These are phyloP conservation scores for Heteromyza rotundicornis DNA, from an alignment of 2,888 invertebrate species.

Conservation along the genomic window DNA sequence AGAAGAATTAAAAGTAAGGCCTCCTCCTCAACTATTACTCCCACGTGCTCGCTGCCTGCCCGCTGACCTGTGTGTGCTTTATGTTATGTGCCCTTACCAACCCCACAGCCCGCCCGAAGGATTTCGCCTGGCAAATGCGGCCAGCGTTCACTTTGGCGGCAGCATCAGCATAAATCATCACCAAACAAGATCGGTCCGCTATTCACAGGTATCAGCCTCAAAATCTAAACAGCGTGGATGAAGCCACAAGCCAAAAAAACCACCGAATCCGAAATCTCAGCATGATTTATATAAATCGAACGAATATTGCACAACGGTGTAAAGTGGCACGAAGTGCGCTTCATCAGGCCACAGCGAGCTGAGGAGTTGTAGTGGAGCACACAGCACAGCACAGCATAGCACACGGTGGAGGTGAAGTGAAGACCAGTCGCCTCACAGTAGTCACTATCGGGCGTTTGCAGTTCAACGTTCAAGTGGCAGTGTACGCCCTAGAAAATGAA, in stretches of 20 bases:
- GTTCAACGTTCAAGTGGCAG: constrained; percentile 61
- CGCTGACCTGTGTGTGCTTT: no score
- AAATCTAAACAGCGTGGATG: background rate
- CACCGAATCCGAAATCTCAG: constrained; percentile 22
- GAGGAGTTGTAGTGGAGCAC: background rate
- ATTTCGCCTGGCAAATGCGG: background rate
- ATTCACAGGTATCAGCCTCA: background rate
- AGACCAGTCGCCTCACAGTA: constrained; percentile 51
- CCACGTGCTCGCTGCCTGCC: no score
- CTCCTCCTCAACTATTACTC: no score
- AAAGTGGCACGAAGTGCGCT: constrained; percentile 36
- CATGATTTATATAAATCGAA: constrained; percentile 38
- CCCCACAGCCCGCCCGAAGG: no score
- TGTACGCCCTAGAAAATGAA: constrained; percentile 59
- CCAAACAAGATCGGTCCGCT: background rate
- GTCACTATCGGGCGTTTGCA: constrained; percentile 60
- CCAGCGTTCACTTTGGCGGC: background rate
- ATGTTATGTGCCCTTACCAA: no score
- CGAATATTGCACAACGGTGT: constrained; percentile 19
- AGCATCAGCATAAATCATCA: background rate
- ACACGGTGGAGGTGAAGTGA: constrained; percentile 18
- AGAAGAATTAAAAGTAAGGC: no score
- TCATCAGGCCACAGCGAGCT: background rate
- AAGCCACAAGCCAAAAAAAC: background rate
- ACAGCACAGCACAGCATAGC: no score